These are phyloP conservation scores for Prolemur simus DNA, from an alignment of 2,113 vertebrate species.

Conservation along the genomic window DNA sequence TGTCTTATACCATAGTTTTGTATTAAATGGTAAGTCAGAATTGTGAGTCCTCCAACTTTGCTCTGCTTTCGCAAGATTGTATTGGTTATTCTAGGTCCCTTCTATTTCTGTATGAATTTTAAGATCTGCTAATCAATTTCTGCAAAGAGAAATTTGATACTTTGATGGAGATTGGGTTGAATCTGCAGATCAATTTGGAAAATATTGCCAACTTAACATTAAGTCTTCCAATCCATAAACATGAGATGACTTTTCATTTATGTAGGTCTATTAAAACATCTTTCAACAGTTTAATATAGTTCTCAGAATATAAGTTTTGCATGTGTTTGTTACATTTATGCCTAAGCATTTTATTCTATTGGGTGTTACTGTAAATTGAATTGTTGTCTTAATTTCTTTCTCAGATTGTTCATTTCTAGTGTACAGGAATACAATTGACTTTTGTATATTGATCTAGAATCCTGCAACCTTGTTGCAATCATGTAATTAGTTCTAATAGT, in stretches of 20 bases:
- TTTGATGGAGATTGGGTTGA: neutral
- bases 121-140: neutral
- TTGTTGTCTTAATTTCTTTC: neutral
- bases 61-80: neutral
- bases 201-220: neutral
- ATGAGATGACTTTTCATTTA: too few species aligned
- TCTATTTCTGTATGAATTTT: neutral
- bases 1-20: neutral
- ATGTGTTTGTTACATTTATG: too few species aligned
- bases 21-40: neutral
- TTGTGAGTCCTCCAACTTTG: neutral
- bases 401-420: neutral
- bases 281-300: too few species aligned
- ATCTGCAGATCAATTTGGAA: neutral
- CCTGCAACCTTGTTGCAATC: neutral
- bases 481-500: neutral
- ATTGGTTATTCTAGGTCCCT: neutral
- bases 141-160: neutral
- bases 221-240: neutral
- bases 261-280: too few species aligned
- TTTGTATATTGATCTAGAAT: neutral
- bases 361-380: neutral
- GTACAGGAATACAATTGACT: neutral
- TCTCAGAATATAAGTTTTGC: too few species aligned
- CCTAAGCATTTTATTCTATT: too few species aligned